phyloP scores from a whole-genome alignment of 2,797 vertebrate species.

The Syngnathus acus region DNA sequence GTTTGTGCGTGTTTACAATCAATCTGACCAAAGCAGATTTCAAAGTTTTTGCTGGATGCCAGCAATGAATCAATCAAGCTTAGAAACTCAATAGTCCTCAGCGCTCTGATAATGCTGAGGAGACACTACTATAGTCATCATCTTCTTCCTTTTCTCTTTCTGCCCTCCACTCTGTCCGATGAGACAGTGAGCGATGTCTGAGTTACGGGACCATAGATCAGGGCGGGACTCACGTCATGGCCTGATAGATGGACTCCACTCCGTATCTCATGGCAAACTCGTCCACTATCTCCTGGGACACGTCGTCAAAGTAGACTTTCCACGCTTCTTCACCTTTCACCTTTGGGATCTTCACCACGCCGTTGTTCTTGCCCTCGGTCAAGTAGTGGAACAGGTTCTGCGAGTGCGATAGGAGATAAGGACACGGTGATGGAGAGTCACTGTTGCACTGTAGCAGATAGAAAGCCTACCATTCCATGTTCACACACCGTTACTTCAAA shows the following conservation, averaged over 20 bases:
- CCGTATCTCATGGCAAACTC: constrained; percentile 97
- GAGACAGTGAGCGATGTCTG: constrained; percentile 55
- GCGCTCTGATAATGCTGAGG: constrained; percentile 55
- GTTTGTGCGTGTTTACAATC: constrained; percentile 40
- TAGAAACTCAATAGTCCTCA: constrained; percentile 38
- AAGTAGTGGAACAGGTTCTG: constrained; percentile 94
- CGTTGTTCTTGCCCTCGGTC: constrained; percentile 85
- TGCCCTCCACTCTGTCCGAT: constrained; percentile 40
- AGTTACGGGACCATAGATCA: constrained; percentile 59
- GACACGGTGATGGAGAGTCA: constrained; percentile 14
- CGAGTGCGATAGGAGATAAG: constrained; percentile 37
- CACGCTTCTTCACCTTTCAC: constrained; percentile 94
- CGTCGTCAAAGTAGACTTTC: constrained; percentile 96
- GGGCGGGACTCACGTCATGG: constrained; percentile 91
- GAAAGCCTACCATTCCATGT: too few relatives aligned
- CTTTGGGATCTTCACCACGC: constrained; percentile 88
- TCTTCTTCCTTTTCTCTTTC: constrained; percentile 30
- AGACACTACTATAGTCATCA: constrained; percentile 42
- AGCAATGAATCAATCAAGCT: constrained; percentile 54
- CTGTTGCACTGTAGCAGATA: too few relatives aligned
- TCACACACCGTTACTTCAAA: too few relatives aligned
- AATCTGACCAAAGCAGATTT: constrained; percentile 39
- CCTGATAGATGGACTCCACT: constrained; percentile 97
- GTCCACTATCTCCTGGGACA: constrained; percentile 95
- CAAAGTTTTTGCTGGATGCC: constrained; percentile 35